phyloP scores from a whole-genome alignment of 2,113 vertebrate species.

The Tachuris rubrigastra region DNA sequence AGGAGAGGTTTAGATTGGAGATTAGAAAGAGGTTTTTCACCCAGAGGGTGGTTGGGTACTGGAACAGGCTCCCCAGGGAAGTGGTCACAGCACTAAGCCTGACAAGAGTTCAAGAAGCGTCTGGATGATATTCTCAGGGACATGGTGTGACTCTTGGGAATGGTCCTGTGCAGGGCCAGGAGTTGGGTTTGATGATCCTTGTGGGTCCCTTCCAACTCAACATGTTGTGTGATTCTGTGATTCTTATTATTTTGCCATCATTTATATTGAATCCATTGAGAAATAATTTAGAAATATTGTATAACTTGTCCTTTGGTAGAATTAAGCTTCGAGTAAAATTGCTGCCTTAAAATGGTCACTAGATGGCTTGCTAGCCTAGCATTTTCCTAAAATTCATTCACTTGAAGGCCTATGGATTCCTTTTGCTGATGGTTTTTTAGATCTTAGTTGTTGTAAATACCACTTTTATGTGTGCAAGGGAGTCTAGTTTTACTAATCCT shows the following conservation, averaged over 20 bases:
- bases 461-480: constrained; percentile 36
- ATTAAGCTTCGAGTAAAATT: neutral
- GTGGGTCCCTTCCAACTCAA: neutral
- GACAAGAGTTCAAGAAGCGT: neutral
- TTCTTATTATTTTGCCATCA: neutral
- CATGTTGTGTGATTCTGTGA: neutral
- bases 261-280: neutral
- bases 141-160: neutral
- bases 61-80: neutral
- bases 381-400: constrained; percentile 1
- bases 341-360: constrained; percentile 55
- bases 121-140: neutral
- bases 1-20: neutral
- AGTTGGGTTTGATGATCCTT: neutral
- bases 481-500: constrained; percentile 47
- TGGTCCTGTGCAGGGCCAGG: neutral
- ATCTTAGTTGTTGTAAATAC: constrained; percentile 48
- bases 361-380: constrained; percentile 73
- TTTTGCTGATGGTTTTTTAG: neutral
- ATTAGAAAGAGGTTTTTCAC: neutral
- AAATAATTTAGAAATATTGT: neutral
- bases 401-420: neutral
- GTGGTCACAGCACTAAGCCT: neutral
- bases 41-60: neutral
- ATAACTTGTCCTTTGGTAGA: neutral